Evolutionary conservation across 2,113 vertebrate genomes (phyloP).

Genomic region (Polypterus senegalus): DNA sequence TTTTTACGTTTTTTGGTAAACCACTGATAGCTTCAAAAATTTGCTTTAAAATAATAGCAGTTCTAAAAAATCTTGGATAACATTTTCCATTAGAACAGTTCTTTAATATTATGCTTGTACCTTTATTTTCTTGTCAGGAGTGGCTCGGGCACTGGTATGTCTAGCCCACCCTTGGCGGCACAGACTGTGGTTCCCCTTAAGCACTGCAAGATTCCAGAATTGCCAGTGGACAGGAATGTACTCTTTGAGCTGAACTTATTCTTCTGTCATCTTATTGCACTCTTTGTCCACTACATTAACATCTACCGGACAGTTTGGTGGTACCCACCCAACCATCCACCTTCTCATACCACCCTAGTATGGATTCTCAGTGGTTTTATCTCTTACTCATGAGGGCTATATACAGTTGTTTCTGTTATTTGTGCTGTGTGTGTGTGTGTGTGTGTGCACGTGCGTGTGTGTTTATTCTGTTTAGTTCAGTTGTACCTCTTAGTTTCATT

Average conservation of each 20-base stretch:
- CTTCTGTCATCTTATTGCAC: slow-evolving; percentile 87
- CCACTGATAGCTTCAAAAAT: too few species aligned
- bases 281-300: slow-evolving; percentile 97
- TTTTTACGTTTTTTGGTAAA: too few species aligned
- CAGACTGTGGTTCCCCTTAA: slow-evolving; percentile 85
- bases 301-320: slow-evolving; percentile 99
- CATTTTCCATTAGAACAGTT: background rate
- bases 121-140: slow-evolving; percentile 48
- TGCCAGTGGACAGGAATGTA: slow-evolving; percentile 76
- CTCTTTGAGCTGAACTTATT: slow-evolving; percentile 92
- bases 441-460: too few species aligned
- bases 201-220: slow-evolving; percentile 90
- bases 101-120: background rate
- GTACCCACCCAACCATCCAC: slow-evolving; percentile 87
- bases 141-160: slow-evolving; percentile 76
- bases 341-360: slow-evolving; percentile 89
- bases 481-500: too few species aligned
- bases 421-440: too few species aligned
- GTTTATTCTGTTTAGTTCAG: too few species aligned
- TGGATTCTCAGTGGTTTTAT: slow-evolving; percentile 27
- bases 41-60: too few species aligned
- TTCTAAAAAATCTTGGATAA: too few species aligned
- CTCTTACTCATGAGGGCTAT: too few species aligned
- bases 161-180: slow-evolving; percentile 83
- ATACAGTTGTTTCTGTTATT: too few species aligned